Evolutionary conservation across 2,888 invertebrate species (phyloP).

Genomic region (Mesopsocus fuscifrons): DNA sequence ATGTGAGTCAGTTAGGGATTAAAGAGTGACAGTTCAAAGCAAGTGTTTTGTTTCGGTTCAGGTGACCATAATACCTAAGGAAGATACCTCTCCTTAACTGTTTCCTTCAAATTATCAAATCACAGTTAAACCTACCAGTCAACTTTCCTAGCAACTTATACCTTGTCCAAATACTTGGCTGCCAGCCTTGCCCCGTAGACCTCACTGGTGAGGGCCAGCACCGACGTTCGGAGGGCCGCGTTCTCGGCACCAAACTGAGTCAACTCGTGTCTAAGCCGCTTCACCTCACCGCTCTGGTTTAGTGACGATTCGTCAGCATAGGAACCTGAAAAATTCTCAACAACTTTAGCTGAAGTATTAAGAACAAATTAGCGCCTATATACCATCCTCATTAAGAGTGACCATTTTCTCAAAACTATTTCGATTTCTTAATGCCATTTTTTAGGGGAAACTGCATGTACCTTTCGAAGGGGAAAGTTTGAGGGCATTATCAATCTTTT

Average conservation of each 20-base stretch:
- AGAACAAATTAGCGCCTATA: no score
- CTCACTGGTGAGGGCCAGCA: constrained; percentile 58
- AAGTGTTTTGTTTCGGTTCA: no score
- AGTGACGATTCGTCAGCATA: constrained; percentile 18
- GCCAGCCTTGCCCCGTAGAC: constrained; percentile 68
- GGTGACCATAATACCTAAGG: no score
- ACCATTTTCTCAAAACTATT: no score
- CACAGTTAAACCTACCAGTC: constrained; percentile 38
- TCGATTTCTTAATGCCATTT: no score
- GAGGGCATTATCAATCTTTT: constrained; percentile 4
- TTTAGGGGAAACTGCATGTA: no score
- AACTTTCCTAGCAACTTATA: constrained; percentile 33
- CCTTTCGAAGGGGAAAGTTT: constrained; percentile 7
- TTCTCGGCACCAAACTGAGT: constrained; percentile 46
- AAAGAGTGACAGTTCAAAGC: no score
- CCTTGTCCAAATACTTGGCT: constrained; percentile 68
- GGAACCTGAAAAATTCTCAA: constrained; percentile 19
- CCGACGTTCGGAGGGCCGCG: constrained; percentile 44
- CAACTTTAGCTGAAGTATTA: no score
- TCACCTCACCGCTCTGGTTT: constrained; percentile 20
- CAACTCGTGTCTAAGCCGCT: constrained; percentile 32
- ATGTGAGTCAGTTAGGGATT: no score
- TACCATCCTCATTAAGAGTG: no score
- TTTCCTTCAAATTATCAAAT: no score
- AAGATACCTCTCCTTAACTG: no score